Base-by-base conservation (phyloP, 2,113 vertebrate species). In the Tachysurus vachellii region DNA sequence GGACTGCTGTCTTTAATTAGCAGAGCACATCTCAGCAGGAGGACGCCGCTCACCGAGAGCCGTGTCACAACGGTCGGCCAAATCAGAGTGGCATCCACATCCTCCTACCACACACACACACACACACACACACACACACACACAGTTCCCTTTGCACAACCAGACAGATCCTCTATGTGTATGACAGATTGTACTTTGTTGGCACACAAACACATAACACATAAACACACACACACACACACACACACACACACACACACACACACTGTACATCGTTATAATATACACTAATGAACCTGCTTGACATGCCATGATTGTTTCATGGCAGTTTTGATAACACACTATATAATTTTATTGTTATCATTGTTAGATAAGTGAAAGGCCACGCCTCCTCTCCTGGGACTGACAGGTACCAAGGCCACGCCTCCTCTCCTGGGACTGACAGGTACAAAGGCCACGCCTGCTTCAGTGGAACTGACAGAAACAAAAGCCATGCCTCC, bases 1-100 rank as follows among this genome's bases (percentile, higher is more conserved):
- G 2, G 59, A 54, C 86, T 89, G 86, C 71, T 87, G 83, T 84
- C 80, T 86, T 89, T 83, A 84, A 88, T 88, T 90, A 71, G 86
- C 71, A 87, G 86, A 83, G 86, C 86, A 87, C 80, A 77, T 87
- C 70, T 64, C 86, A 83, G 86, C 36, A 56, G 86, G 80, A 70
- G 59, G 85, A 64, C 80, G 50, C 70, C 57, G 57, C 86, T 87
- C 44, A 77, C 86, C 66, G 59, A 83, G 86, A 75, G 80, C 70
- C 28, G 80, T 82, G 80, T 87, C 86, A 87, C 44, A 61, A 70
- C n/a, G 4, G 44, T 57, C 16, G 61, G 42, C n/a, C 26, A 76
- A 87, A 87, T 87, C 86, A 87, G 80, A 83, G 80, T 87, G 86
- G 73, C 86, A 83, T 76, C 70, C 70, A 83, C 53, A 7, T 81